Conservation (phyloP, 1,140 invertebrate species). For the Vanessa atalanta region DNA sequence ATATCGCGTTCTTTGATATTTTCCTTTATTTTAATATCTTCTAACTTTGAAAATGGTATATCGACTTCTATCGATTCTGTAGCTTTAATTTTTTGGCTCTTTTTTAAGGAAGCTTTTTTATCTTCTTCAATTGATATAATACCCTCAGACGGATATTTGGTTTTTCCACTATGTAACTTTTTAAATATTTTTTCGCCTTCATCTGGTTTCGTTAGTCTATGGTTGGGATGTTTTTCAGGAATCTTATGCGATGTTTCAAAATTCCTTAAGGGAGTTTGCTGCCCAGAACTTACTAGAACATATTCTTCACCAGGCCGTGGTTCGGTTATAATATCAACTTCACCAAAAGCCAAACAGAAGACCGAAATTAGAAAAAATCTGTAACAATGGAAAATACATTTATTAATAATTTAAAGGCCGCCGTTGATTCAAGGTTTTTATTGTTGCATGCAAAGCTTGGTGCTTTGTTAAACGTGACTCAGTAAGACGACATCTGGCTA, state of each 20-base stretch:
- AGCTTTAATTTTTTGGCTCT: constrained; percentile 69
- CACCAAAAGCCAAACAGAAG: constrained; percentile 57
- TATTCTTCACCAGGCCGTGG: constrained; percentile 81
- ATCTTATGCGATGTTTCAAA: constrained; percentile 79
- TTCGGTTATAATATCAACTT: constrained; percentile 80
- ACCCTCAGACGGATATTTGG: constrained; percentile 65
- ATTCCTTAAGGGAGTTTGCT: constrained; percentile 69
- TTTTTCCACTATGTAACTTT: constrained; percentile 62
- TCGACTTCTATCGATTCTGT: constrained; percentile 75
- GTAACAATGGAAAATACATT: constrained; percentile 62
- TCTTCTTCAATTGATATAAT: constrained; percentile 78
- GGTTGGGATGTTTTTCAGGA: constrained; percentile 72
- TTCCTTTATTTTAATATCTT: constrained; percentile 76
- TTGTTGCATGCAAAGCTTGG: background rate
- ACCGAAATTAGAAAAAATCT: constrained; percentile 72
- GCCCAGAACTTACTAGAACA: constrained; percentile 77
- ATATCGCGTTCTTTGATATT: constrained; percentile 62
- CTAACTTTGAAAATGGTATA: constrained; percentile 74
- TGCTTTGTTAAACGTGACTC: constrained; percentile 53
- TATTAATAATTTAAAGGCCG: constrained; percentile 42
- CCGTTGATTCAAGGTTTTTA: background rate
- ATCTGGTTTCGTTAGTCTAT: constrained; percentile 59
- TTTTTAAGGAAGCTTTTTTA: constrained; percentile 65
- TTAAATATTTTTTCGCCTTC: constrained; percentile 62
- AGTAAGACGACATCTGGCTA: constrained; percentile 53